Evolutionary conservation across 2,113 vertebrate species (phyloP).

Genomic region (Bucco capensis): DNA sequence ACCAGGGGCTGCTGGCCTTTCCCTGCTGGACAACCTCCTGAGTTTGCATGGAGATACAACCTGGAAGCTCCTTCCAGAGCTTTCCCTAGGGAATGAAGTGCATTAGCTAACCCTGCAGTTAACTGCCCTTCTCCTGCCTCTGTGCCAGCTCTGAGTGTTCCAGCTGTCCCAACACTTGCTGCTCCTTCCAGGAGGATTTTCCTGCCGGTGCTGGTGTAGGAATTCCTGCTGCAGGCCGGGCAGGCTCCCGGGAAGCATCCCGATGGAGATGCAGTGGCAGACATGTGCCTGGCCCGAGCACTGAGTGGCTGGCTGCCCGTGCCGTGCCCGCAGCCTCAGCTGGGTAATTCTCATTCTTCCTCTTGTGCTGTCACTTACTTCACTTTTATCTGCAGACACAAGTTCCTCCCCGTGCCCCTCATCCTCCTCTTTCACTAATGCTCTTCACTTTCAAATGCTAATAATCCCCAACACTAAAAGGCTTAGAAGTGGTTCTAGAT

Average conservation of each 20-base stretch:
- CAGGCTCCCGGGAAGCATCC: neutral
- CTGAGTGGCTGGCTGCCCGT: too few relatives aligned
- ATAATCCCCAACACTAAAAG: constrained; percentile 76
- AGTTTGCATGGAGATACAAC: neutral
- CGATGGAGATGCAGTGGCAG: neutral
- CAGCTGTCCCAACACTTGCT: neutral
- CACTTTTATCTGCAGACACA: constrained; percentile 61
- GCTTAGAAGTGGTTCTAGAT: constrained; percentile 78
- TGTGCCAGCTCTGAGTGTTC: accelerated
- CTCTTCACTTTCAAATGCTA: constrained; percentile 83
- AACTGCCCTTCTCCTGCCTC: neutral
- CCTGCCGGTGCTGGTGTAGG: neutral
- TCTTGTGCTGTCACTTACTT: constrained; percentile 44
- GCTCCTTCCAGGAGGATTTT: neutral
- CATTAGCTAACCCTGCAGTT: neutral
- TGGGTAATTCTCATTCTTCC: neutral
- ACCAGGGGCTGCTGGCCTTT: neutral
- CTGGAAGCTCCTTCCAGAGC: neutral
- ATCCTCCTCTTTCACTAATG: constrained; percentile 56
- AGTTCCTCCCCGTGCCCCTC: constrained; percentile 53
- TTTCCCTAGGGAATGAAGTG: too few relatives aligned
- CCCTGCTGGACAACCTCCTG: neutral
- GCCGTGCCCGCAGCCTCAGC: too few relatives aligned
- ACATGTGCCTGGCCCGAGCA: neutral
- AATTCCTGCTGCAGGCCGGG: accelerated